phyloP scores from a whole-genome alignment of 2,888 invertebrate genomes.

The Mayetiola destructor region DNA sequence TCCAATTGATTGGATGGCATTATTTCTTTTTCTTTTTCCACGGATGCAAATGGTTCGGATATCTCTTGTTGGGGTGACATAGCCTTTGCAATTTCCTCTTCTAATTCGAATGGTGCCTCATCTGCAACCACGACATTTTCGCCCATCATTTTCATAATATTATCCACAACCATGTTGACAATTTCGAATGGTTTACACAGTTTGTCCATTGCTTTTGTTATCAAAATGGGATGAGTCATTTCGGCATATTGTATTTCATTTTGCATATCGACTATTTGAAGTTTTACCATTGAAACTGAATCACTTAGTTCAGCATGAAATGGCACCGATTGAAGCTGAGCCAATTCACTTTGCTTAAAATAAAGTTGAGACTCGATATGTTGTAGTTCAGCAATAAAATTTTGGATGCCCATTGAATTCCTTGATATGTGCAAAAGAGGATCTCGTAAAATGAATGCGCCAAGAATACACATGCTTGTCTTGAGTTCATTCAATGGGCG shows the following conservation, averaged over 20 bases:
- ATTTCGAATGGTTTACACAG: background rate
- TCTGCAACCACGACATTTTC: no score
- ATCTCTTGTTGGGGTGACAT: no score
- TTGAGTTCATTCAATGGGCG: background rate
- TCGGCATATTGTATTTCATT: constrained; percentile 13
- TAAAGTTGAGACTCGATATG: constrained; percentile 13
- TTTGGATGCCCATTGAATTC: constrained; percentile 3
- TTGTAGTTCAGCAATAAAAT: constrained; percentile 1
- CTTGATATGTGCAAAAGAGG: background rate
- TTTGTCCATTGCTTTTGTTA: background rate
- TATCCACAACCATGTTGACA: background rate
- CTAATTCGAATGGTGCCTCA: no score
- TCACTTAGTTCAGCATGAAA: background rate
- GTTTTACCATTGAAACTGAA: background rate
- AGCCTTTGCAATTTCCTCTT: no score
- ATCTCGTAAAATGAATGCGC: background rate
- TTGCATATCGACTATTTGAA: constrained; percentile 1
- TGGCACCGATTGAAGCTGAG: background rate
- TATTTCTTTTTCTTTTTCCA: no score
- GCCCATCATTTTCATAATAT: background rate
- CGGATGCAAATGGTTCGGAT: no score
- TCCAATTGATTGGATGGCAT: no score
- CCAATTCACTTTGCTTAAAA: constrained; percentile 12
- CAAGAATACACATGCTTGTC: background rate
- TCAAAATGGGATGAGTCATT: background rate